phyloP scores from a whole-genome alignment of 1,140 invertebrate species.

The Sarcophaga bullata region DNA sequence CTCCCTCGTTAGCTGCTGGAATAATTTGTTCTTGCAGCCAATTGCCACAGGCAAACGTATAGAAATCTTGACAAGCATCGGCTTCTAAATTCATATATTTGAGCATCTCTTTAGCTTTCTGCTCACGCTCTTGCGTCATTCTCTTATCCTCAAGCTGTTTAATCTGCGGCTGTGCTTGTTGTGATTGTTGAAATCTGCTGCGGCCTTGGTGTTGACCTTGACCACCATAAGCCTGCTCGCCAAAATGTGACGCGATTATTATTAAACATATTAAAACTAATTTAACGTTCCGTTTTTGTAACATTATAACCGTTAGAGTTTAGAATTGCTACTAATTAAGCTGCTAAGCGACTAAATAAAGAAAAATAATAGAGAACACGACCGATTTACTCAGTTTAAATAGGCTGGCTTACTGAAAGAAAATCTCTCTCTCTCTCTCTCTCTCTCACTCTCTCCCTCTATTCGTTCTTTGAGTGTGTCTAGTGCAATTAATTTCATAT shows the following conservation, averaged over 20 bases:
- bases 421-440: background rate
- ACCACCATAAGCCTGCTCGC: background rate
- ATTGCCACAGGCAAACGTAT: conserved; percentile 71
- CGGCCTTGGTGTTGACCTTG: conserved; percentile 18
- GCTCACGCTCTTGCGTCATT: background rate
- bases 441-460: background rate
- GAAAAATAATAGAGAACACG: no score
- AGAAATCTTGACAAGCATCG: conserved; percentile 91
- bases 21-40: conserved; percentile 67
- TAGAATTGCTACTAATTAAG: conserved; percentile 14
- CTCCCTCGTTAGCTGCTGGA: conserved; percentile 8
- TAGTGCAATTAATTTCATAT: background rate
- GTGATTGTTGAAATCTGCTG: background rate
- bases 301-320: conserved; percentile 15
- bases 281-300: background rate
- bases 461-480: background rate
- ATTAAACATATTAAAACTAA: background rate
- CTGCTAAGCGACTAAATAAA: no score
- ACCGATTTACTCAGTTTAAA: background rate
- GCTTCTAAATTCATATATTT: conserved; percentile 79
- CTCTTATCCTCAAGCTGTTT: background rate
- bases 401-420: background rate
- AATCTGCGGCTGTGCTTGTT: background rate
- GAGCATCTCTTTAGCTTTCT: conserved; percentile 72
- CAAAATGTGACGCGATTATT: background rate